A percentile compares a stretch with the other conserved stretches of the same genome.
phyloP scores from a whole-genome alignment of 2,888 invertebrate genomes.

The Hanleya hanleyi region DNA sequence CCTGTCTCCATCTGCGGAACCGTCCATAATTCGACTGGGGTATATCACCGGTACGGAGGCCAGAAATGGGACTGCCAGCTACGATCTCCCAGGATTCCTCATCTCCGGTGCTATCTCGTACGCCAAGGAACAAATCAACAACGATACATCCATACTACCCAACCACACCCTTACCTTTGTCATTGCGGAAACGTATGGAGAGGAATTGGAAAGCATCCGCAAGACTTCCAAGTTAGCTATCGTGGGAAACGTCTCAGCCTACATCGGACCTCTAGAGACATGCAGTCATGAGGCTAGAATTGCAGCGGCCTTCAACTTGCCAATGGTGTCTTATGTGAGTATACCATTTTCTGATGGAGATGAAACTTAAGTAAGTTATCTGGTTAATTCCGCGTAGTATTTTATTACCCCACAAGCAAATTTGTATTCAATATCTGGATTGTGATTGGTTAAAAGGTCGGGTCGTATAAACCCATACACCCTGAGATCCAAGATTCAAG shows the following conservation, averaged over 20 bases:
- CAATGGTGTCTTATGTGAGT: constrained; percentile 97
- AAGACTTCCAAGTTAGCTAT: constrained; percentile 86
- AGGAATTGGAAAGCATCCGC: constrained; percentile 88
- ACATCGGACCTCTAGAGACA: constrained; percentile 92
- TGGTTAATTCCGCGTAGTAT: too few species aligned
- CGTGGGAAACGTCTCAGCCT: constrained; percentile 88
- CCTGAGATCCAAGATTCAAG: too few species aligned
- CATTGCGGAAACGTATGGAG: constrained; percentile 92
- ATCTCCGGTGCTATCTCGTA: constrained; percentile 90
- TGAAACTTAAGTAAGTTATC: too few species aligned
- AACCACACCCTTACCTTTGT: constrained; percentile 86
- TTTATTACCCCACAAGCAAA: too few species aligned
- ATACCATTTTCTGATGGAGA: too few species aligned
- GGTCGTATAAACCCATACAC: too few species aligned
- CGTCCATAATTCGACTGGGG: background rate
- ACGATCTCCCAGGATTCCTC: constrained; percentile 80
- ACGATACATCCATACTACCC: constrained; percentile 70
- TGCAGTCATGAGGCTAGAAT: constrained; percentile 93
- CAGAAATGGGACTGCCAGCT: background rate
- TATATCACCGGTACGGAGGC: background rate
- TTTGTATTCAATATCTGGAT: too few species aligned
- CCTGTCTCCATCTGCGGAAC: background rate
- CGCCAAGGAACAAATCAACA: constrained; percentile 85
- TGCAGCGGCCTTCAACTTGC: constrained; percentile 94
- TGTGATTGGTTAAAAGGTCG: too few species aligned